Evolutionary conservation across 2,888 invertebrate genomes (phyloP).

Genomic region (Ctena decussata): DNA sequence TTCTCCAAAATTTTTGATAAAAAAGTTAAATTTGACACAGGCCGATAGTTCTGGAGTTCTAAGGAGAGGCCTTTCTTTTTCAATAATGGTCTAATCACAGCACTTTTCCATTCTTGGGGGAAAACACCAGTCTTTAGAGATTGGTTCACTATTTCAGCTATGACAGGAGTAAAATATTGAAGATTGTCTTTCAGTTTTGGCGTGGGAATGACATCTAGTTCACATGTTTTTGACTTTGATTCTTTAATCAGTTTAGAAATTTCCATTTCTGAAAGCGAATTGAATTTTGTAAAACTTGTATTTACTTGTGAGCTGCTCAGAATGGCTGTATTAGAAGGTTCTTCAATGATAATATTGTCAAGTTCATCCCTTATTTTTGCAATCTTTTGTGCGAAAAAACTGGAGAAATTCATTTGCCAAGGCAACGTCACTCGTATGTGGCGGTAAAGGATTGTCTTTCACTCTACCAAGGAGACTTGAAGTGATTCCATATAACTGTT

Average conservation of each 20-base stretch:
- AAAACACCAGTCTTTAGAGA: slow-evolving; percentile 32
- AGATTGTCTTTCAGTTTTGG: slow-evolving; percentile 38
- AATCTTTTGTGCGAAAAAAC: slow-evolving; percentile 25
- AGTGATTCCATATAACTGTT: slow-evolving; percentile 8
- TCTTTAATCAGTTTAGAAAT: slow-evolving; percentile 28
- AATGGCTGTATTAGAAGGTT: not conserved
- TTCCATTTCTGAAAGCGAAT: slow-evolving; percentile 26
- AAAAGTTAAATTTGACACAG: slow-evolving; percentile 24
- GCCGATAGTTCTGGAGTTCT: slow-evolving; percentile 24
- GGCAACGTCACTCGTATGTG: slow-evolving; percentile 1
- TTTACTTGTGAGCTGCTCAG: not conserved
- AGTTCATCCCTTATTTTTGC: slow-evolving; percentile 24
- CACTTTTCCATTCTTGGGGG: slow-evolving; percentile 26
- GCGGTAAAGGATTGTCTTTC: slow-evolving; percentile 35
- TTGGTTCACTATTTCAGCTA: slow-evolving; percentile 37
- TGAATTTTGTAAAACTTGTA: slow-evolving; percentile 10
- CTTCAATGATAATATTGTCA: slow-evolving; percentile 25
- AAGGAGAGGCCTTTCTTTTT: slow-evolving; percentile 16
- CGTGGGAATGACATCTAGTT: slow-evolving; percentile 29
- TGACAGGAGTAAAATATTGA: slow-evolving; percentile 9
- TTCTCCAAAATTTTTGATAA: slow-evolving; percentile 23
- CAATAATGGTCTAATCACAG: slow-evolving; percentile 20
- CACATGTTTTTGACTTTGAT: slow-evolving; percentile 48
- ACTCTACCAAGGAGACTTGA: slow-evolving; percentile 23
- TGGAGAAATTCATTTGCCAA: slow-evolving; percentile 40